Percentiles rank a stretch among this genome's conserved stretches.
Evolutionary conservation across 2,888 invertebrate genomes (phyloP).

Genomic region (Colletes collaris): DNA sequence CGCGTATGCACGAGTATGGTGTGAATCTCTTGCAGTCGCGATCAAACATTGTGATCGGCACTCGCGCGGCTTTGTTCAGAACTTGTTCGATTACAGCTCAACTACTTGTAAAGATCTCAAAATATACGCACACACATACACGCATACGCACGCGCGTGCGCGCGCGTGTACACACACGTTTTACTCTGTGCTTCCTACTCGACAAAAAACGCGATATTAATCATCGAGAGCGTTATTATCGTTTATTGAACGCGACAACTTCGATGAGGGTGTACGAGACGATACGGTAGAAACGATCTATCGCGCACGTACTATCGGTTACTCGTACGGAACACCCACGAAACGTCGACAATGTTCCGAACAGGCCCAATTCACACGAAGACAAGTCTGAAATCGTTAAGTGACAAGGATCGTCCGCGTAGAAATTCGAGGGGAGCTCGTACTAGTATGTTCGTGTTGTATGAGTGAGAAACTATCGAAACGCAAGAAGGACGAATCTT

Average conservation of each 20-base stretch:
- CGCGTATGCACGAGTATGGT: slow-evolving; percentile 67
- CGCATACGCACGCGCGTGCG: slow-evolving; percentile 13
- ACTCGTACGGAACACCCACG: slow-evolving; percentile 10
- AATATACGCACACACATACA: slow-evolving; percentile 52
- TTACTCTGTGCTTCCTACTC: slow-evolving; percentile 54
- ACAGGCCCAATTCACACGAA: slow-evolving; percentile 44
- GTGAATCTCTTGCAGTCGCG: slow-evolving; percentile 57
- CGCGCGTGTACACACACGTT: slow-evolving; percentile 33
- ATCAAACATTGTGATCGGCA: slow-evolving; percentile 39
- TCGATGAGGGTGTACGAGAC: slow-evolving; percentile 15
- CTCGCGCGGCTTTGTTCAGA: slow-evolving; percentile 61
- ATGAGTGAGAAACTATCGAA: slow-evolving; percentile 59
- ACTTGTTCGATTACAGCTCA: slow-evolving; percentile 58
- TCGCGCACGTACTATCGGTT: slow-evolving; percentile 2
- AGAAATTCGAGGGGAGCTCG: slow-evolving; percentile 60
- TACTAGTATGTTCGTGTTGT: slow-evolving; percentile 68
- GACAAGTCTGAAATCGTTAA: slow-evolving; percentile 52
- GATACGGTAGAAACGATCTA: slow-evolving; percentile 14
- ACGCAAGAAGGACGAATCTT: slow-evolving; percentile 71
- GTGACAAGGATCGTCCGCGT: slow-evolving; percentile 46
- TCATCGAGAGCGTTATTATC: slow-evolving; percentile 33
- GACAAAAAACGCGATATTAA: slow-evolving; percentile 23
- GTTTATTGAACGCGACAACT: slow-evolving; percentile 37
- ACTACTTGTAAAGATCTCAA: slow-evolving; percentile 53
- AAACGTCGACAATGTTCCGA: slow-evolving; percentile 38